Base-by-base conservation (phyloP, 2,888 invertebrate genomes). In the Apocheima hispidaria region DNA sequence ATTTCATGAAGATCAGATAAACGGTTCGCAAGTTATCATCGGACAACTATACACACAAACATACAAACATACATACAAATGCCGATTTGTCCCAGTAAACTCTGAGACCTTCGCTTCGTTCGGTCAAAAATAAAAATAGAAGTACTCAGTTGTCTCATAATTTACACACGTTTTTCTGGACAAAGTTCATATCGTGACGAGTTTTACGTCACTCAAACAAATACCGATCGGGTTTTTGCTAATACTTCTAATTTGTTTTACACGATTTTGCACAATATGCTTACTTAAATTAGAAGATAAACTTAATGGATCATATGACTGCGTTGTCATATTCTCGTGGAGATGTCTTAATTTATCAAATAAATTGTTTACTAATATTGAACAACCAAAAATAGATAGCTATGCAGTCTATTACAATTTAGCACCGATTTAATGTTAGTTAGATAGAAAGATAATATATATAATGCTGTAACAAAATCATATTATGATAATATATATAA, bases 201-300 rank as follows among this genome's bases (percentile, higher is more conserved):
- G 20, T 38, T 30, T 33, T 50, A 59, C 59, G 57, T 62, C 62
- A 62, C 20, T 6, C 38, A 46, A 53, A 52, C 54, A 65, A 57
- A 60, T 49, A 55, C 4, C 21, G 35, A 43, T 59, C 49, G 10
- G 68, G 63, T 67, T 41, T 70, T 61, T 70, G 59, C 69, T 51
- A 66, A 66, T 60, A 48, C 63, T 63, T 74, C 74, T 77, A 75
- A 78, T 70, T 57, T 50, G 41, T 51, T 41, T 50, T 55, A 63
- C 78, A 78, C 75, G 77, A 72, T 57, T 68, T 61, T 63, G 68
- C 49, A 12, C 40, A 52, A 52, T 62, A 67, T 7, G 9, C 9
- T 7, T 7, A 5, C 9, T 1, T 60, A 54, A 69, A 69, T 71
- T 72, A 73, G 60, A 58, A n/a, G 36, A 16, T 14, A 18, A 36